Percentiles rank a stretch among this genome's conserved stretches.
phyloP scores from a whole-genome alignment of 2,888 invertebrate genomes.

The Dolomedes plantarius region DNA sequence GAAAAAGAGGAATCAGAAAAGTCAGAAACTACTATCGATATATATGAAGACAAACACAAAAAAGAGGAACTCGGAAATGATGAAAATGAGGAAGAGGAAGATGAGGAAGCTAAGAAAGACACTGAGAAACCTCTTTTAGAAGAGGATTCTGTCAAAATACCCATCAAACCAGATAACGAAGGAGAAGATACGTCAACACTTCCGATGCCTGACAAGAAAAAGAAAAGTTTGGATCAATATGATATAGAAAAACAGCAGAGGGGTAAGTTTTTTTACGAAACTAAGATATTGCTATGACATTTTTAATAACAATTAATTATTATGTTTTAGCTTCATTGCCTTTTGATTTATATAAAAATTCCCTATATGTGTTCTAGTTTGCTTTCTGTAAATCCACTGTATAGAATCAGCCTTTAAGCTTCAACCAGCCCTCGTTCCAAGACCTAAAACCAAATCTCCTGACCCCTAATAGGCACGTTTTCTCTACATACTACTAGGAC shows the following conservation, averaged over 20 bases:
- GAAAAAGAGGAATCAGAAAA: background rate
- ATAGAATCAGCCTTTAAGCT: too few relatives aligned
- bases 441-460: too few relatives aligned
- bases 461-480: too few relatives aligned
- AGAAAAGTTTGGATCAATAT: background rate
- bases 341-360: too few relatives aligned
- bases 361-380: too few relatives aligned
- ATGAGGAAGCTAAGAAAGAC: conserved; percentile 19
- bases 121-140: conserved; percentile 30
- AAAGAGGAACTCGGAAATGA: background rate
- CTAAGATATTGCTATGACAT: too few relatives aligned
- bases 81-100: background rate
- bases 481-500: too few relatives aligned
- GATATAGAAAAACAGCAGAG: background rate
- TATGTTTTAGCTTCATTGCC: too few relatives aligned
- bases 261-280: too few relatives aligned
- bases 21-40: background rate
- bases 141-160: conserved; percentile 2
- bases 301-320: too few relatives aligned
- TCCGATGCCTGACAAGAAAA: conserved; percentile 24
- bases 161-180: conserved; percentile 4
- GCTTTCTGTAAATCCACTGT: too few relatives aligned
- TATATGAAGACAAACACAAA: background rate
- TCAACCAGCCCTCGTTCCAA: too few relatives aligned
- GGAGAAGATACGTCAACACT: conserved; percentile 34